phyloP scores from a whole-genome alignment of 2,797 vertebrate genomes.

The Clarias fuscus region DNA sequence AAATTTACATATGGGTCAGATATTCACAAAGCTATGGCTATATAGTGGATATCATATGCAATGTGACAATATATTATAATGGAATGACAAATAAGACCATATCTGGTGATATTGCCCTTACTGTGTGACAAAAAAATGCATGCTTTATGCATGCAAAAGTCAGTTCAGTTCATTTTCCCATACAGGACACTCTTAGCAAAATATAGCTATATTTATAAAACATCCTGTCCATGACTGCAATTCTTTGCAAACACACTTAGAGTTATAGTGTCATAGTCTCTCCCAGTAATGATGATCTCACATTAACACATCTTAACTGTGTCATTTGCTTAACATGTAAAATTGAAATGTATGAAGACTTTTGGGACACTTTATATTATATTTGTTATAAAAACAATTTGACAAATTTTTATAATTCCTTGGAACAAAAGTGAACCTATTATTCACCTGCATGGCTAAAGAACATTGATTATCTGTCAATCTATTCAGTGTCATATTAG shows the following conservation, averaged over 20 bases:
- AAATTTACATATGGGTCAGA: background rate
- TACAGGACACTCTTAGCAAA: too few species aligned
- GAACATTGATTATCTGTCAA: slow-evolving; percentile 71
- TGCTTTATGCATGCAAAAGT: slow-evolving; percentile 19
- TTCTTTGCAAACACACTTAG: too few species aligned
- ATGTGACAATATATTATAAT: background rate
- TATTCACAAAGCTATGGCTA: background rate
- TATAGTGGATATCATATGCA: background rate
- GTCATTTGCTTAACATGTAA: too few species aligned
- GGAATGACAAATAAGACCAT: background rate
- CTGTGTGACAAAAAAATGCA: background rate
- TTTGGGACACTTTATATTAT: slow-evolving; percentile 12
- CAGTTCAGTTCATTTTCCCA: too few species aligned
- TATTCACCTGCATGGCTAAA: slow-evolving; percentile 66
- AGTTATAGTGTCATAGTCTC: too few species aligned
- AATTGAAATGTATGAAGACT: too few species aligned
- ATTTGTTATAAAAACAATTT: slow-evolving; percentile 57
- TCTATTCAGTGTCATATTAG: slow-evolving; percentile 60
- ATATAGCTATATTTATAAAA: too few species aligned
- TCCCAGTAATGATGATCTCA: too few species aligned
- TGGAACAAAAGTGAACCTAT: slow-evolving; percentile 62
- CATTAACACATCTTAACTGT: too few species aligned
- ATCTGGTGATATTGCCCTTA: background rate
- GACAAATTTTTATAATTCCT: slow-evolving; percentile 68
- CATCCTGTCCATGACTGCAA: too few species aligned